Conservation (phyloP, 2,797 vertebrate genomes). For the Vipera latastei region DNA sequence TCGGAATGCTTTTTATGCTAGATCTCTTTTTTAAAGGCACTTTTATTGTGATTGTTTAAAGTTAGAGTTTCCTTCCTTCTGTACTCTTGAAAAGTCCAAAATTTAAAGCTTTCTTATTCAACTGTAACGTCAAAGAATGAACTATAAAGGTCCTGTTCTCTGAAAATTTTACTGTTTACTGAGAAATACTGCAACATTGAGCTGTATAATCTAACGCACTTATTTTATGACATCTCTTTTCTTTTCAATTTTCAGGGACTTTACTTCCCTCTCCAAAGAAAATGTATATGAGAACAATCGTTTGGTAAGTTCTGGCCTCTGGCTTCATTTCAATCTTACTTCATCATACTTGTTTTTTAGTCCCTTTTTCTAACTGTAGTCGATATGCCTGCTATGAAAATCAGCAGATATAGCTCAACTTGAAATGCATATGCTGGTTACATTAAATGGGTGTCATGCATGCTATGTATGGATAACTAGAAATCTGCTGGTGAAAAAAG, state of each 20-base stretch:
- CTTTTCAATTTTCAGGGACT: constrained; percentile 81
- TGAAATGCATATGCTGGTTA: background rate
- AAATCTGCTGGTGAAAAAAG: background rate
- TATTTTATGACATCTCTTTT: background rate
- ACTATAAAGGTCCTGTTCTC: constrained; percentile 30
- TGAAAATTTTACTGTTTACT: background rate
- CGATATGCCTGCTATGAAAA: background rate
- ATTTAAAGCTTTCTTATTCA: constrained; percentile 18
- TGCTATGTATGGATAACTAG: background rate
- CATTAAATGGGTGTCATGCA: background rate
- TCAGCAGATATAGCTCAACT: background rate
- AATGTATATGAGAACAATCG: constrained; percentile 95
- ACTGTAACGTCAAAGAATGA: constrained; percentile 27
- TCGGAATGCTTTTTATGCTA: background rate
- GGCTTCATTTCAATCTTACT: background rate
- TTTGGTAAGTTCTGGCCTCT: constrained; percentile 83
- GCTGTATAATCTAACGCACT: accelerated
- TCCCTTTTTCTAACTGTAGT: background rate
- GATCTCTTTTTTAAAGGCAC: background rate
- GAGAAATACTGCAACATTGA: background rate
- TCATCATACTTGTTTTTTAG: background rate
- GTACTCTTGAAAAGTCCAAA: constrained; percentile 38
- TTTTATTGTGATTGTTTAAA: background rate
- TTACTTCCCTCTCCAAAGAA: constrained; percentile 90
- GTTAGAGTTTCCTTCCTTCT: constrained; percentile 38